Evolutionary conservation across 1,140 invertebrate genomes (phyloP), one percentile per base, ranked within the genome.

Genomic region (Drosophila arizonae): DNA sequence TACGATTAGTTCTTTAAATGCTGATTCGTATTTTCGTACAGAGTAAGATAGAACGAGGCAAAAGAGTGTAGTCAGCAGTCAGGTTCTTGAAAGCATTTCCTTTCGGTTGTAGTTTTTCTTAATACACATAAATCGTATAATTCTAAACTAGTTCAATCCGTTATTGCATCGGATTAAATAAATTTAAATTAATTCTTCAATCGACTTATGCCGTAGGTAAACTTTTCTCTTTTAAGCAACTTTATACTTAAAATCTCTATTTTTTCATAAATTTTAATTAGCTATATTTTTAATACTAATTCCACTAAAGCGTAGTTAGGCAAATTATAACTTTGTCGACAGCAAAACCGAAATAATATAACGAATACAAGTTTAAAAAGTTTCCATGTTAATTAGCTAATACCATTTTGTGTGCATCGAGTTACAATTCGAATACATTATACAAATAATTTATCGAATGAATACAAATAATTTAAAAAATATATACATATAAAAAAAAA

Each of bases 1-100:
- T 77, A 60, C 82, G 81, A 79, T 69, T 85, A 79, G 72, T 79
- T 57, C 51, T 72, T 76, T 72, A 78, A 74, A 63, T 78, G 70
- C 63, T 57, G 56, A 81, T 82, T 84, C 71, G 68, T 76, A 84
- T 74, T 77, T 84, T 72, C 86, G 74, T 86, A 81, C 73, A 67
- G 33, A 71, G 43, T 5, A 0, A 30, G 57, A 51, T 24, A 17
- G 30, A 26, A 13, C 28, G 21, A 56, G 61, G 54, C 50, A 26
- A 13, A n/a, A 13, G 48, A 39, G 36, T 39, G 36, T 39, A 39
- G 36, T 39, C 36, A 39, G 36, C 36, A 58, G 55, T 72, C 45
- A 57, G 33, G 54, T 17, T 62, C 8, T 39, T 50, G 13, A 55
- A 56, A 15, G 61, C 68, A 64, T 71, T 65, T 71, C 50, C 43